phyloP scores from a whole-genome alignment of 2,888 invertebrate genomes.

The Trachelus troglodyta region DNA sequence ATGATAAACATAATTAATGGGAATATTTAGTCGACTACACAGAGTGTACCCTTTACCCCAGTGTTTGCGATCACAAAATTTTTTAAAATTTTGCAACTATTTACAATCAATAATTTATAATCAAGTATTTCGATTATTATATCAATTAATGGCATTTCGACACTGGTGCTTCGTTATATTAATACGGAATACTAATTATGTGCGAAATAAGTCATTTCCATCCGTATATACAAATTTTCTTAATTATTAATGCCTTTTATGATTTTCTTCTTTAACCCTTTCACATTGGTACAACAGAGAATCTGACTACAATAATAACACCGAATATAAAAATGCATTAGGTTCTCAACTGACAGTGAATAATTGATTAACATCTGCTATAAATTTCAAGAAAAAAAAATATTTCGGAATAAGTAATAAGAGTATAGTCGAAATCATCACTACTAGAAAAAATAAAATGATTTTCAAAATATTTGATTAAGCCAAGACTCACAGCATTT shows the following conservation, averaged over 20 bases:
- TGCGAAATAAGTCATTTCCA: neutral
- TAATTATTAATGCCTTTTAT: neutral
- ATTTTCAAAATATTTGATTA: neutral
- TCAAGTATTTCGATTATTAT: neutral
- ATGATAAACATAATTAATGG: conserved; percentile 12
- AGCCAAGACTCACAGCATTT: neutral
- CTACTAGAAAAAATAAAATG: neutral
- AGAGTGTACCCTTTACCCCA: conserved; percentile 52
- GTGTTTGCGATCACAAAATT: conserved; percentile 54
- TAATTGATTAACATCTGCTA: neutral
- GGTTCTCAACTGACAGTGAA: neutral
- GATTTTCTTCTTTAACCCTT: neutral
- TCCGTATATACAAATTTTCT: neutral
- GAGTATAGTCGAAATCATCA: neutral
- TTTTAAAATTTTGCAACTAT: conserved; percentile 9
- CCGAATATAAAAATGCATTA: neutral
- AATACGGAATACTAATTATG: neutral
- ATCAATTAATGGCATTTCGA: neutral
- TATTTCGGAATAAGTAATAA: neutral
- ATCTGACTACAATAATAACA: neutral
- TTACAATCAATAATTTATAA: conserved; percentile 14
- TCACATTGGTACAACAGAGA: neutral
- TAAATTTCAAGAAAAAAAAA: neutral
- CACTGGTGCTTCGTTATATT: neutral
- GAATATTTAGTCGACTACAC: conserved; percentile 4